phyloP scores from a whole-genome alignment of 2,888 invertebrate genomes.

The Chymomyza amoena region DNA sequence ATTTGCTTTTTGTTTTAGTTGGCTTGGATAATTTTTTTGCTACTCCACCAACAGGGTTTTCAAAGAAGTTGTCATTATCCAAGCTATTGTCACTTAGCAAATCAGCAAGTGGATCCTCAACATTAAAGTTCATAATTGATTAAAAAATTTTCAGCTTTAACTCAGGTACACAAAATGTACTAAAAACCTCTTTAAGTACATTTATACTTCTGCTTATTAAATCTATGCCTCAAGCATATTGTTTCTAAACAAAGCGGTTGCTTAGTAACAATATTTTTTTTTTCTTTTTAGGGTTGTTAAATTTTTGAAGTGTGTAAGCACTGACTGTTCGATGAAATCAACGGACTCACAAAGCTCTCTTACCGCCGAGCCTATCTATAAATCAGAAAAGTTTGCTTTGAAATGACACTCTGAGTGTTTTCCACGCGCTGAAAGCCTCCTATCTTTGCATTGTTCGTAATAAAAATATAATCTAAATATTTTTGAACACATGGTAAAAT shows the following conservation, averaged over 20 bases:
- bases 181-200: background rate
- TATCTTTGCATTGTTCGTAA: too few relatives aligned
- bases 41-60: slow-evolving; percentile 63
- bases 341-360: too few relatives aligned
- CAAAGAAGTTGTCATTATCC: slow-evolving; percentile 87
- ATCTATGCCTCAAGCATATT: too few relatives aligned
- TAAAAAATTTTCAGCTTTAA: background rate
- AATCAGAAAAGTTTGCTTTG: too few relatives aligned
- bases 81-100: slow-evolving; percentile 84
- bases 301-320: slow-evolving; percentile 16
- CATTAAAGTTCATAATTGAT: slow-evolving; percentile 80
- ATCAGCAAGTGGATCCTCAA: slow-evolving; percentile 84
- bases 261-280: slow-evolving; percentile 44
- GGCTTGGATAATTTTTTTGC: slow-evolving; percentile 41
- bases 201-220: too few relatives aligned
- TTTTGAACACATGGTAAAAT: too few relatives aligned
- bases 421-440: too few relatives aligned
- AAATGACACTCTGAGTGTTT: too few relatives aligned
- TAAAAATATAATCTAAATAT: too few relatives aligned
- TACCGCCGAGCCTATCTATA: too few relatives aligned
- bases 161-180: background rate
- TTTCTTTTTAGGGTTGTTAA: background rate
- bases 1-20: slow-evolving; percentile 59
- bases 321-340: background rate
- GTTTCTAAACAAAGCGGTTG: slow-evolving; percentile 36